phyloP scores from a whole-genome alignment of 2,888 invertebrate genomes.

The Anagyrus pseudococci region DNA sequence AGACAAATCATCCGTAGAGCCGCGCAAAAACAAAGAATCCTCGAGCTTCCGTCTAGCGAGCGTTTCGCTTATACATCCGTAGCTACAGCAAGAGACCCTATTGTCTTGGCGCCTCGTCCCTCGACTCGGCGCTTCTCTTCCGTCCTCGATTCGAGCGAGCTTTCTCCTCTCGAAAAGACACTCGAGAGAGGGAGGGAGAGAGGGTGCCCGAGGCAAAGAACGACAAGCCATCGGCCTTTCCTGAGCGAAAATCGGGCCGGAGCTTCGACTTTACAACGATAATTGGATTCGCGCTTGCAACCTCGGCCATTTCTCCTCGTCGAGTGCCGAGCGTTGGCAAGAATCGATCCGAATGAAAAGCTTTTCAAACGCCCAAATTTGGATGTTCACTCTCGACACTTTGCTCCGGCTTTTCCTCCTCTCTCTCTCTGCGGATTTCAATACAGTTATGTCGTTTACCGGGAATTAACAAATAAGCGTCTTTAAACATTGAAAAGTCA shows the following conservation, averaged over 20 bases:
- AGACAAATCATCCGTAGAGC: constrained; percentile 15
- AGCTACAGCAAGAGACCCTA: too few relatives aligned
- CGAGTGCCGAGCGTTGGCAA: too few relatives aligned
- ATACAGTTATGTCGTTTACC: too few relatives aligned
- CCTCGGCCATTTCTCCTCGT: background rate
- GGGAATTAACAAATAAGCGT: too few relatives aligned
- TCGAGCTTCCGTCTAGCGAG: constrained; percentile 4
- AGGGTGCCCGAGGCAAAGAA: background rate
- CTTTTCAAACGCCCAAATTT: too few relatives aligned
- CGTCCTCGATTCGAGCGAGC: background rate
- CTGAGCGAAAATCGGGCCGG: constrained; percentile 24
- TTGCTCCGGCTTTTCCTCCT: too few relatives aligned
- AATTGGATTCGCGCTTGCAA: constrained; percentile 24
- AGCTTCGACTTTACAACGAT: constrained; percentile 1
- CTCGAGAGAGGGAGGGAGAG: background rate
- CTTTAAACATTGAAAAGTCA: too few relatives aligned
- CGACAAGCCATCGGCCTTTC: constrained; percentile 5
- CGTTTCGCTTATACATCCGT: background rate
- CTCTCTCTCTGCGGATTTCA: too few relatives aligned
- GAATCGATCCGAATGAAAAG: too few relatives aligned
- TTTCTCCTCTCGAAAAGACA: too few relatives aligned
- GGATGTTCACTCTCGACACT: too few relatives aligned
- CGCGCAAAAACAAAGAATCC: constrained; percentile 6
- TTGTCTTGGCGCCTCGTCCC: background rate
- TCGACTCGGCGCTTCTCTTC: background rate